Conservation (phyloP, 1,140 invertebrate genomes). For the Scaptomyza hsui region DNA sequence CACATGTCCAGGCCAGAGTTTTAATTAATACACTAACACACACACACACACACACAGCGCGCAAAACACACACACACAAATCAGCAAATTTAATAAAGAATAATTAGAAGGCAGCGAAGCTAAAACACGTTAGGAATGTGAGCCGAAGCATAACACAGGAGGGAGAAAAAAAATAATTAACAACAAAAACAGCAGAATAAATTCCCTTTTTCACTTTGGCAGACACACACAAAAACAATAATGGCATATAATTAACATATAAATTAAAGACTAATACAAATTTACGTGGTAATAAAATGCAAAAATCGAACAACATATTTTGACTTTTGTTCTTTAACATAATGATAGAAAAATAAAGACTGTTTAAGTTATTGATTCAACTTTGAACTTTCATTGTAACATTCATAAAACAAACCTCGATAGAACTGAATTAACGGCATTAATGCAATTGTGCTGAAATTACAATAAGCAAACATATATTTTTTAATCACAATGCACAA, state of each 20-base stretch:
- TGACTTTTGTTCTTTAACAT: not conserved
- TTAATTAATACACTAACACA: constrained; percentile 64
- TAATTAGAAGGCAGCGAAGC: constrained; percentile 68
- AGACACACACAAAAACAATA: constrained; percentile 39
- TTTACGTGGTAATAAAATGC: constrained; percentile 59
- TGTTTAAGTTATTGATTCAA: too few relatives aligned
- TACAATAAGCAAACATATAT: not conserved
- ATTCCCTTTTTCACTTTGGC: constrained; percentile 1
- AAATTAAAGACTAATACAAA: constrained; percentile 76
- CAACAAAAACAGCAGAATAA: constrained; percentile 63
- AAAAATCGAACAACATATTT: constrained; percentile 33
- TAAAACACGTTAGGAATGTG: constrained; percentile 41
- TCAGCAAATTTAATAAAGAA: constrained; percentile 75
- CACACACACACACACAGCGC: constrained; percentile 19
- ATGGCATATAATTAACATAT: constrained; percentile 74
- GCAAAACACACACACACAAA: constrained; percentile 31
- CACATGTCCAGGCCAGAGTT: constrained; percentile 46
- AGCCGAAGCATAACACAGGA: constrained; percentile 34
- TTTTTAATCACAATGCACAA: not conserved
- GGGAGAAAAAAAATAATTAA: constrained; percentile 78
- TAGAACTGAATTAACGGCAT: not conserved
- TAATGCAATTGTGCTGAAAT: not conserved
- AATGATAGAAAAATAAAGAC: not conserved
- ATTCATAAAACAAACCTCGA: not conserved
- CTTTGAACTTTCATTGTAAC: not conserved